Conservation (phyloP, 53 echinoderm and acorn worm genomes). For the Antedon mediterranea region DNA sequence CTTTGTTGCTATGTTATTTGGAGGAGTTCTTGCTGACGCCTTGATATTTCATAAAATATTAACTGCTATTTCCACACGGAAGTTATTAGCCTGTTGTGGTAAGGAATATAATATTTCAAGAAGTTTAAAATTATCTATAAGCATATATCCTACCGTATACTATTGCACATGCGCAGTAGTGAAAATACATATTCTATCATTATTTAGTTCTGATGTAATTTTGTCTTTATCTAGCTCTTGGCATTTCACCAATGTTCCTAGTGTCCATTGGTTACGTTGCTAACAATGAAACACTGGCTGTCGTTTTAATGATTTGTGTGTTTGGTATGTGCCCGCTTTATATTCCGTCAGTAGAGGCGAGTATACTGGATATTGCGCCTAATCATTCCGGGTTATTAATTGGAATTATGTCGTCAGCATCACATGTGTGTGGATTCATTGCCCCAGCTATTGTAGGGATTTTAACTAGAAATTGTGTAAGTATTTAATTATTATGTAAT, state of each 20-base stretch:
- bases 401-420: conserved; percentile 3
- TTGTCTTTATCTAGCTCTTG: neutral
- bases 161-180: too few species aligned
- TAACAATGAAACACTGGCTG: neutral
- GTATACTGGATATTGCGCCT: conserved; percentile 13
- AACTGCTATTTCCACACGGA: neutral
- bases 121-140: too few species aligned
- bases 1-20: neutral
- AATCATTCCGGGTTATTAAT: conserved; percentile 6
- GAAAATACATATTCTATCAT: too few species aligned
- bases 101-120: neutral
- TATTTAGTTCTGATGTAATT: too few species aligned
- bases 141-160: too few species aligned
- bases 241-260: conserved; percentile 6
- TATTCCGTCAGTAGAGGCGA: neutral
- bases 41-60: neutral
- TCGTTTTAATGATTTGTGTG: conserved; percentile 2
- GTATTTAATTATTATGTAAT: too few species aligned
- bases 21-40: neutral
- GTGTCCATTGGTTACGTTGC: conserved; percentile 13
- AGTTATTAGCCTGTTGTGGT: neutral
- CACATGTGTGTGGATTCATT: conserved; percentile 5
- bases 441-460: conserved; percentile 6
- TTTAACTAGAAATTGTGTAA: conserved; percentile 1
- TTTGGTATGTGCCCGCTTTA: neutral